These are phyloP conservation scores for Bembecia ichneumoniformis DNA, from an alignment of 2,888 invertebrate genomes.

Conservation along the genomic window DNA sequence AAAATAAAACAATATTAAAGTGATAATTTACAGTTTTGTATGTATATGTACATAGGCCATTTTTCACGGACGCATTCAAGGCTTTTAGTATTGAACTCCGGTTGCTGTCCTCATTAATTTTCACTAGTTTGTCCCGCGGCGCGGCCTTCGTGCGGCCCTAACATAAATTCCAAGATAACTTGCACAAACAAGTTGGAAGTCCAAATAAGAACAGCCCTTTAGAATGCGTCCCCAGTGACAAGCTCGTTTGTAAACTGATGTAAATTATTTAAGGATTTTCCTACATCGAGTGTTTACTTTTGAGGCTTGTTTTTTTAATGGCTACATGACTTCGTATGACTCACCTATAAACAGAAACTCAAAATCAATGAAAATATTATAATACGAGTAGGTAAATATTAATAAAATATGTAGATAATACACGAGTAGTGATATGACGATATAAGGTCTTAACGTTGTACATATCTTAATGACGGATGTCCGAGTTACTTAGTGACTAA, in stretches of 20 bases:
- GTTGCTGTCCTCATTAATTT: conserved; percentile 51
- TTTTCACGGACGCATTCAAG: background rate
- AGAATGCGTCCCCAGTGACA: conserved; percentile 51
- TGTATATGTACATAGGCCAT: background rate
- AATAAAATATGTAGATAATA: no score
- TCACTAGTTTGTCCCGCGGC: conserved; percentile 47
- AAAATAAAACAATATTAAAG: no score
- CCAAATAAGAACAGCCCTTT: conserved; percentile 53
- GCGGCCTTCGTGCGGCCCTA: conserved; percentile 43
- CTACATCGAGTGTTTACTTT: background rate
- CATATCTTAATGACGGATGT: no score
- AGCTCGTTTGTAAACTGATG: conserved; percentile 37
- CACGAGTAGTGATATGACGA: no score
- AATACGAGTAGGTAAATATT: no score
- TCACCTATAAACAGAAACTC: no score
- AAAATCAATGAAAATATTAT: no score
- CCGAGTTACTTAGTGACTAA: no score
- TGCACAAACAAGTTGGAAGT: conserved; percentile 54
- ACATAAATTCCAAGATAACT: conserved; percentile 63
- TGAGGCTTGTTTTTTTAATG: background rate
- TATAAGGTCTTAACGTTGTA: no score
- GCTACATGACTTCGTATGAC: no score
- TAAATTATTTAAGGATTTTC: conserved; percentile 26
- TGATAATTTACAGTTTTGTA: no score
- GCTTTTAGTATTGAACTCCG: conserved; percentile 21